phyloP scores from a whole-genome alignment of 1,140 invertebrate species.

The Wiebesia pumilae region DNA sequence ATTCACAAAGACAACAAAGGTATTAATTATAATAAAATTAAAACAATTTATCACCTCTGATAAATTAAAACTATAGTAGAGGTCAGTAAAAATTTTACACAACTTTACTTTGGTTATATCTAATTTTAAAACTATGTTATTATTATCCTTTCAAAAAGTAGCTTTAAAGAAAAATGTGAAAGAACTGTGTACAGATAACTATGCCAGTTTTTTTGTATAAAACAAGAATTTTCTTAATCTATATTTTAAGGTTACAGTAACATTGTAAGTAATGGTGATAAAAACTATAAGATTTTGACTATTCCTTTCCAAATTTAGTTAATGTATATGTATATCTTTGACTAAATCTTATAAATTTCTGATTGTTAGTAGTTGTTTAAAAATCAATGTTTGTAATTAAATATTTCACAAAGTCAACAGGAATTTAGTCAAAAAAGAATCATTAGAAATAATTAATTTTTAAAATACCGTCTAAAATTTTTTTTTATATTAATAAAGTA shows the following conservation, averaged over 20 bases:
- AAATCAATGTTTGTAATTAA: constrained; percentile 23
- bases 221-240: constrained; percentile 39
- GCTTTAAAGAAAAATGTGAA: constrained; percentile 63
- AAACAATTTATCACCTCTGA: constrained; percentile 37
- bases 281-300: constrained; percentile 15
- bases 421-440: neutral
- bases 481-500: neutral
- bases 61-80: constrained; percentile 33
- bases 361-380: neutral
- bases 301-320: neutral
- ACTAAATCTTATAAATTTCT: neutral
- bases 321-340: neutral
- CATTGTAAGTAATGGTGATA: constrained; percentile 40
- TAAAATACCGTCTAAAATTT: neutral
- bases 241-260: constrained; percentile 32
- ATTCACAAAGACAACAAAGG: constrained; percentile 16
- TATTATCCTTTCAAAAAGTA: neutral
- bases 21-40: constrained; percentile 37
- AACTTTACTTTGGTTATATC: neutral
- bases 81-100: constrained; percentile 4
- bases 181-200: constrained; percentile 66
- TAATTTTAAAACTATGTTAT: neutral
- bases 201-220: constrained; percentile 40
- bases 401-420: neutral
- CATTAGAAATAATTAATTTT: constrained; percentile 17